A percentile compares a stretch with the other conserved stretches of the same genome.
Evolutionary conservation across 2,113 vertebrate genomes (phyloP).

Genomic region (Ceyx margarethae): DNA sequence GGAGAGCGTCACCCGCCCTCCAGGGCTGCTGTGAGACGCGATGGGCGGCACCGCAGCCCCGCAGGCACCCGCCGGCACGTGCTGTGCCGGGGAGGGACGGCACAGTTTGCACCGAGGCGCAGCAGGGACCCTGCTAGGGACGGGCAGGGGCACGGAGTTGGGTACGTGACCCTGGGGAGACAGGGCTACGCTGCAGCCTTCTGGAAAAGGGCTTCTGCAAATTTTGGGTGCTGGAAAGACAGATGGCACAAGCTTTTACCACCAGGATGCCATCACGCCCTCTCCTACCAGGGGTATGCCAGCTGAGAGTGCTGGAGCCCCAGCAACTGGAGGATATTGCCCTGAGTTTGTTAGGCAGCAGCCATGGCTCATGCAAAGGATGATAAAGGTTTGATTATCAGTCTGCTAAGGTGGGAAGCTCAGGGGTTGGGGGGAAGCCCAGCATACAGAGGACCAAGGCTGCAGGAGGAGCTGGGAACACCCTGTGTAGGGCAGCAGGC

Average conservation of each 20-base stretch:
- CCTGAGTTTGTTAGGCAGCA: neutral
- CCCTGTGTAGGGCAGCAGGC: neutral
- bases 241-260: neutral
- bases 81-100: neutral
- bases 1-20: neutral
- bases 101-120: neutral
- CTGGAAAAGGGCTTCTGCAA: neutral
- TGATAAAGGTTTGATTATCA: neutral
- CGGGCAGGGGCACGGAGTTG: neutral
- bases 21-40: neutral
- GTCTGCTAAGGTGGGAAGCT: neutral
- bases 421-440: neutral
- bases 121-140: neutral
- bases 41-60: neutral
- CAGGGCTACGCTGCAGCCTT: neutral
- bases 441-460: neutral
- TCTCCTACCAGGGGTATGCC: accelerated
- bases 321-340: neutral
- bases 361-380: neutral
- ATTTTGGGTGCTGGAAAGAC: too few relatives aligned
- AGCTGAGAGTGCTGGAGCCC: accelerated
- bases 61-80: neutral
- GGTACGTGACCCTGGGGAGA: accelerated
- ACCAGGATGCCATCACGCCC: accelerated
- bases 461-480: neutral